Conservation (phyloP, 2,888 invertebrate genomes). For the Coelogynopora nodosa region DNA sequence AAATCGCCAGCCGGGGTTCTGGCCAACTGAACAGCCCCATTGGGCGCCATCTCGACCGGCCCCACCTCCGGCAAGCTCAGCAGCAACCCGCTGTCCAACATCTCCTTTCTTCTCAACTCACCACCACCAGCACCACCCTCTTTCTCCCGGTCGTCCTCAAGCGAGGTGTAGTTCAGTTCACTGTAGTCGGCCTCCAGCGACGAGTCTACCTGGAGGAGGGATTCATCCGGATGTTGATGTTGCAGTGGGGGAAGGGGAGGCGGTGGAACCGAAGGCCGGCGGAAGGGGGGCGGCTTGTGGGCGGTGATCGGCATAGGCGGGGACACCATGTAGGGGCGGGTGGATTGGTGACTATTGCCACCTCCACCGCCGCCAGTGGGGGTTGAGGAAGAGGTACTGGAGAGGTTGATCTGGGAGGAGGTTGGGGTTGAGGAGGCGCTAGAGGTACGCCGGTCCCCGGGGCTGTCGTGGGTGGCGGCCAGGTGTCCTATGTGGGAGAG, state of each 20-base stretch:
- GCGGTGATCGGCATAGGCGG: background rate
- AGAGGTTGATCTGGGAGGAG: background rate
- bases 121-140: background rate
- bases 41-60: background rate
- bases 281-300: background rate
- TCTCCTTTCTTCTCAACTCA: too few species aligned
- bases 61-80: background rate
- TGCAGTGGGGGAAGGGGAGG: background rate
- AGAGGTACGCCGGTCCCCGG: too few species aligned
- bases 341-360: background rate
- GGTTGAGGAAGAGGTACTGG: background rate
- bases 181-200: background rate
- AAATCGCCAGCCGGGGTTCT: slow-evolving; percentile 77
- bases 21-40: slow-evolving; percentile 62
- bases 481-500: background rate
- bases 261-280: background rate
- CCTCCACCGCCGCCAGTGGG: too few species aligned
- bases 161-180: background rate
- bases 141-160: background rate
- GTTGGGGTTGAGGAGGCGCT: background rate
- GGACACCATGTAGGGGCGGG: background rate
- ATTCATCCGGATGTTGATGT: too few species aligned
- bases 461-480: background rate
- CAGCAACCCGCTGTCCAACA: background rate
- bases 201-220: too few species aligned